phyloP scores from a whole-genome alignment of 2,113 vertebrate species.

The Sporophila hypoxantha region DNA sequence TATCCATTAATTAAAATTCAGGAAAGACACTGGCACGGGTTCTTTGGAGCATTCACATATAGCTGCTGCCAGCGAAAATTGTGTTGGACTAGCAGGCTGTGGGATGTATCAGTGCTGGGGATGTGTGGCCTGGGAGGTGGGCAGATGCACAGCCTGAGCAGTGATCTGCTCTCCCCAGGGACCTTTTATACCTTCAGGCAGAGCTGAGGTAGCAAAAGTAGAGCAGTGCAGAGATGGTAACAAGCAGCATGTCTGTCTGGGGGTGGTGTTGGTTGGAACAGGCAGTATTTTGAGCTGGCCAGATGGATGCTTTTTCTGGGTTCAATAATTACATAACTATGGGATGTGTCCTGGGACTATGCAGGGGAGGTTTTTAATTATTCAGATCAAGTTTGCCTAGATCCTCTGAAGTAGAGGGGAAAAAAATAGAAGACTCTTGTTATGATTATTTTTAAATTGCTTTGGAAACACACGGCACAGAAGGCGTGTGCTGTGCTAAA shows the following conservation, averaged over 20 bases:
- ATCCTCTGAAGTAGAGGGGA: neutral
- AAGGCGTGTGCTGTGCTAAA: neutral
- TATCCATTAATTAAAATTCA: conserved; percentile 23
- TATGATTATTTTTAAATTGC: conserved; percentile 27
- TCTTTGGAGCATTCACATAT: neutral
- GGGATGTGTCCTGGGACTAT: conserved; percentile 29
- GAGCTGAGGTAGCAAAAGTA: conserved; percentile 9
- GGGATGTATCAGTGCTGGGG: neutral
- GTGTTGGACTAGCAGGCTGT: neutral
- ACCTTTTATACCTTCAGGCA: neutral
- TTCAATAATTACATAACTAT: conserved; percentile 35
- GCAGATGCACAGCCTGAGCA: conserved; percentile 7
- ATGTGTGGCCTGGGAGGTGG: neutral
- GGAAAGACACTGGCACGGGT: neutral
- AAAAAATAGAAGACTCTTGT: neutral
- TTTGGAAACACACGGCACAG: neutral
- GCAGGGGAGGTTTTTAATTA: conserved; percentile 39
- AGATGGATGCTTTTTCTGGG: conserved; percentile 58
- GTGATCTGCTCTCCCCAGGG: conserved; percentile 11
- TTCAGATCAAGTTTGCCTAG: neutral
- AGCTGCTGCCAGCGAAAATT: neutral
- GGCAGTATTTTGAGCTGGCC: conserved; percentile 29
- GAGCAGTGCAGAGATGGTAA: neutral
- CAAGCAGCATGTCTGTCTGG: neutral
- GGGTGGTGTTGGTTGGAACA: conserved; percentile 35